Percentiles rank a stretch among this genome's conserved stretches.
phyloP scores from a whole-genome alignment of 2,888 invertebrate species.

The Aleiodes leptofemur region DNA sequence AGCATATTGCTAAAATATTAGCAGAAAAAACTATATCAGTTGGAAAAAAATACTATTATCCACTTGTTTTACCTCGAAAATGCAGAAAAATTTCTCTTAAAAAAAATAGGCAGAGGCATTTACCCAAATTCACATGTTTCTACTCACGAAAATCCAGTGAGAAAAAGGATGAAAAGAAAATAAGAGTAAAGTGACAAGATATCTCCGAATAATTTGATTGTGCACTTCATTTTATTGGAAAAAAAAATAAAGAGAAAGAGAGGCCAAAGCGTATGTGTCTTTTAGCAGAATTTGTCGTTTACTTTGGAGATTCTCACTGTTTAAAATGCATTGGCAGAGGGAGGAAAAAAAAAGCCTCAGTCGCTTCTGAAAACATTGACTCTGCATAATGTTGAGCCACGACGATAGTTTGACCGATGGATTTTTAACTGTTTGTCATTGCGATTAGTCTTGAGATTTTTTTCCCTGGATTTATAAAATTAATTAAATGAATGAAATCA shows the following conservation, averaged over 20 bases:
- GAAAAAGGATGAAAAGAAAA: too few relatives aligned
- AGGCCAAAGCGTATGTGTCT: slow-evolving; percentile 7
- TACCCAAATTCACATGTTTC: too few relatives aligned
- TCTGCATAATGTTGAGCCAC: slow-evolving; percentile 57
- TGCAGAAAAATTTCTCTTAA: too few relatives aligned
- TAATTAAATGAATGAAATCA: too few relatives aligned
- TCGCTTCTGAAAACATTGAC: slow-evolving; percentile 58
- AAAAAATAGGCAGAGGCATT: too few relatives aligned
- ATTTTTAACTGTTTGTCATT: slow-evolving; percentile 1
- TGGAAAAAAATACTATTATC: too few relatives aligned
- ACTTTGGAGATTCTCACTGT: slow-evolving; percentile 46
- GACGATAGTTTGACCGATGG: slow-evolving; percentile 19
- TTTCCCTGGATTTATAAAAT: not conserved
- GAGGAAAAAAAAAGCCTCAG: slow-evolving; percentile 44
- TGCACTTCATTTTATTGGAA: slow-evolving; percentile 9
- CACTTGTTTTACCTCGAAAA: too few relatives aligned
- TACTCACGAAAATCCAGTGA: too few relatives aligned
- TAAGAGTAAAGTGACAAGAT: not conserved
- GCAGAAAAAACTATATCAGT: too few relatives aligned
- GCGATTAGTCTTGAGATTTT: not conserved
- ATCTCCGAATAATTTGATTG: slow-evolving; percentile 2
- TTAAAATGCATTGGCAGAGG: slow-evolving; percentile 61
- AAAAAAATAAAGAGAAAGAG: not conserved
- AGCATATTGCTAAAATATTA: too few relatives aligned
- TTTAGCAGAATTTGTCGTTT: slow-evolving; percentile 38